These are phyloP conservation scores for Corythaeola cristata DNA, from an alignment of 2,113 vertebrate species.

Conservation along the genomic window DNA sequence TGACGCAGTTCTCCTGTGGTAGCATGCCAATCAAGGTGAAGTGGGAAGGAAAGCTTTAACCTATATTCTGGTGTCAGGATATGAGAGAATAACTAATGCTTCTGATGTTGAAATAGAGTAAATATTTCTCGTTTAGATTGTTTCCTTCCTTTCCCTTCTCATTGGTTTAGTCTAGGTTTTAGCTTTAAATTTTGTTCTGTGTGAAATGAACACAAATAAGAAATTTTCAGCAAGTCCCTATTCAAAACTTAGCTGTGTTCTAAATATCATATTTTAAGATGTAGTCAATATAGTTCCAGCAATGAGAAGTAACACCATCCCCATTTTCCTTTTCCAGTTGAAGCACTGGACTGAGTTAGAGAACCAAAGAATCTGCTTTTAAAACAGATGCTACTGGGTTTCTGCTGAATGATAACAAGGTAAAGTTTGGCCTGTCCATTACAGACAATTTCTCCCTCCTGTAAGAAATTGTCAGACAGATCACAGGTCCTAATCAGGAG, in stretches of 20 bases:
- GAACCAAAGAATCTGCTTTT: not conserved
- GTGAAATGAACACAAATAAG: not conserved
- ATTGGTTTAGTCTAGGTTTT: not conserved
- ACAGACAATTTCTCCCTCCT: not conserved
- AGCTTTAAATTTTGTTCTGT: not conserved
- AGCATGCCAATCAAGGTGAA: no score
- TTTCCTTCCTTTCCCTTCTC: not conserved
- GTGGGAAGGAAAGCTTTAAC: not conserved
- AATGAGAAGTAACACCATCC: not conserved
- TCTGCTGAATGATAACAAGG: not conserved
- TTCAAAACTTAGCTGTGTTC: not conserved
- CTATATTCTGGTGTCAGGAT: not conserved
- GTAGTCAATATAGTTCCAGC: not conserved
- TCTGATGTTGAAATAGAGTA: not conserved
- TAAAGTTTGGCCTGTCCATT: not conserved
- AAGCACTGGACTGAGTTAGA: rapidly evolving
- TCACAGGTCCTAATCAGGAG: not conserved
- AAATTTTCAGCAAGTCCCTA: not conserved
- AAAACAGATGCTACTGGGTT: not conserved
- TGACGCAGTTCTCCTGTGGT: no score
- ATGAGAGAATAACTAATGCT: not conserved
- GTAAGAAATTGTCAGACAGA: not conserved
- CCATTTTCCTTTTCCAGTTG: not conserved
- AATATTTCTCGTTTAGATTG: not conserved
- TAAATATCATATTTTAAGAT: not conserved